phyloP scores from a whole-genome alignment of 2,888 invertebrate species.

The Leucophora obtusa region DNA sequence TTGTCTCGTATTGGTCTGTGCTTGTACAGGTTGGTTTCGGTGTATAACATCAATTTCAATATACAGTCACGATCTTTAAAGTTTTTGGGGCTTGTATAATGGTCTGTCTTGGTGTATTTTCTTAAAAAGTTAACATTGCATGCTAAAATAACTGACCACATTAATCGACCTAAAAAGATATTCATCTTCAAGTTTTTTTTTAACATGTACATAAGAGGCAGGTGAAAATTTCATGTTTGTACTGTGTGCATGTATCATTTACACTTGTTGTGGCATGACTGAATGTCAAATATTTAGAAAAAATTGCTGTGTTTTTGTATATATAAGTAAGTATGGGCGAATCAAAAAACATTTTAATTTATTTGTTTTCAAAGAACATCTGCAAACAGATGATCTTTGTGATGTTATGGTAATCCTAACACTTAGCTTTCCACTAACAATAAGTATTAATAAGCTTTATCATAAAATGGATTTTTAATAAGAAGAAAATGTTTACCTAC shows the following conservation, averaged over 20 bases:
- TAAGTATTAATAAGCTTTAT: too few species aligned
- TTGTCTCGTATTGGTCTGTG: neutral
- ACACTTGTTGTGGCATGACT: constrained; percentile 56
- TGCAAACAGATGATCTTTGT: constrained; percentile 42
- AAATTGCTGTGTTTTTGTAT: neutral
- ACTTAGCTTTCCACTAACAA: constrained; percentile 10
- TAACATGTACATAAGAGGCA: constrained; percentile 59
- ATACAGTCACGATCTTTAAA: constrained; percentile 58
- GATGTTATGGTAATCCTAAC: constrained; percentile 48
- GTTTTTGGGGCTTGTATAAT: constrained; percentile 38
- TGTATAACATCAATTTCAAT: constrained; percentile 35
- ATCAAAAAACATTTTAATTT: neutral
- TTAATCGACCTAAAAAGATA: constrained; percentile 65
- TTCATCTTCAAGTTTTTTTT: constrained; percentile 51
- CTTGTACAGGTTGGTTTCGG: constrained; percentile 1
- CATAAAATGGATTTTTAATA: too few species aligned
- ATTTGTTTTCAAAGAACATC: constrained; percentile 27
- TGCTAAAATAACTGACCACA: constrained; percentile 60
- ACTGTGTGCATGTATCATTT: constrained; percentile 63
- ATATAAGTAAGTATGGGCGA: too few species aligned
- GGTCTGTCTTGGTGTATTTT: constrained; percentile 46
- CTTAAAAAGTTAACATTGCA: constrained; percentile 45
- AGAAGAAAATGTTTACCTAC: too few species aligned
- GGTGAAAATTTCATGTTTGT: constrained; percentile 62
- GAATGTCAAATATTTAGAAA: constrained; percentile 56